Evolutionary conservation across 30 jellyfish, hydroid and myxozoan species (phyloP), one percentile per base, ranked within the genome.

Genomic region (Turritopsis dohrnii): DNA sequence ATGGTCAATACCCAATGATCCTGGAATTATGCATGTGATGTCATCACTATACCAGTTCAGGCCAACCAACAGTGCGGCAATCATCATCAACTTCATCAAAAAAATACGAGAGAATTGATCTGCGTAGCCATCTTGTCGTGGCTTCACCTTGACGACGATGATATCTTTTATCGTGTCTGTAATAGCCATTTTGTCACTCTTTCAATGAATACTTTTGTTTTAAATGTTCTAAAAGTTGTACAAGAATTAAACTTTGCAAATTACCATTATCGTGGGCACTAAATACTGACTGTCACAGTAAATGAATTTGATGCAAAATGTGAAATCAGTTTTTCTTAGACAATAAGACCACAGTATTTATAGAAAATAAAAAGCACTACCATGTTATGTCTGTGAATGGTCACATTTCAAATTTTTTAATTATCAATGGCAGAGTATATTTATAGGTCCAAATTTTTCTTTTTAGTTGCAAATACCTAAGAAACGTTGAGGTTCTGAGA

Each of bases 51-150:
- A 79, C 85, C 85, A 79, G 80, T 52, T 79, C 80, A 79, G 18
- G 0, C 85, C 85, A 29, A 79, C 79, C 30, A 79, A 26, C 21
- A 79, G 52, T 18, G 85, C 83, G 21, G 52, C 52, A 17, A 79
- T 79, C 85, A 79, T 79, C 80, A 79, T 29, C 19, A 79, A 21
- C 29, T 79, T 79, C 22, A 79, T 77, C 52, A 79, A 22, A 52
- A 79, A 79, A 19, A 79, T 79, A 18, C 85, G 85, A 19, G 85
- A 79, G 21, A 79, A 79, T 79, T 79, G 85, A 79, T 79, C 85
- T 0, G 85, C 22, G 52, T 79, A 79, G 18, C 52, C 24, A 53
- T 79, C 85, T 21, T 79, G 83, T 29, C 85, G 52, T 21, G 85
- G 85, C 52, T 79, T 79, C 18, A 79, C 27, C 29, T 79, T 79